Evolutionary conservation across 2,113 vertebrate species (phyloP), one percentile per base, ranked within the genome.

Genomic region (Pedionomus torquatus): DNA sequence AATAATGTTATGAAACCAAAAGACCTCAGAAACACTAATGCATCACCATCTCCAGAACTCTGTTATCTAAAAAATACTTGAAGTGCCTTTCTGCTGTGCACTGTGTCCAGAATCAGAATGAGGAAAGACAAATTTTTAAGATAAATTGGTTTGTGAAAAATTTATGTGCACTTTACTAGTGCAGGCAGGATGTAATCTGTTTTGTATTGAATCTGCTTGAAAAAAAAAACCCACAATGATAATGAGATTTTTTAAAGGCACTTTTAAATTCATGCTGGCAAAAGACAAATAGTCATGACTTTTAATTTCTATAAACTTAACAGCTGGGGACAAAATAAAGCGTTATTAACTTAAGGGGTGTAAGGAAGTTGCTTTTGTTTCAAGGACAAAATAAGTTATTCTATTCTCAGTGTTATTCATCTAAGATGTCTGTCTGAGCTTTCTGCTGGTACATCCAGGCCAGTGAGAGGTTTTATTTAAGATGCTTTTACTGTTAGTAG

Each of bases 111-210:
- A 97, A 91, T 98, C 85, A 98, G 94, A 97, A 98, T 97, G 91
- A 98, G 78, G 84, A 97, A 95, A 97, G 97, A 98, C 97, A 97
- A 97, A 93, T 94, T 95, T 97, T 98, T 97, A 95, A 97, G 97
- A 98, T 98, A 98, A 98, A 98, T 98, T 98, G 97, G 97, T 97
- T 98, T 98, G 97, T 98, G 97, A 98, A 98, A 98, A 98, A 98
- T 98, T 98, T 98, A 98, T 98, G 97, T 98, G 95, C 94, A 97
- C 97, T 98, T 98, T 97, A 97, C 90, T 96, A 92, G 95, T 93
- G 93, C 85, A 97, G 97, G 97, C 97, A 98, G 97, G 96, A 98
- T 98, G 97, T 98, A 98, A 98, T 98, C 97, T 98, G 95, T 96
- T 98, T 98, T 97, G 97, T 98, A 98, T 98, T 98, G 98, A 98